Evolutionary conservation across 37 sponge, comb jelly and placozoan species (phyloP).

Genomic region (Halichondria panicea): DNA sequence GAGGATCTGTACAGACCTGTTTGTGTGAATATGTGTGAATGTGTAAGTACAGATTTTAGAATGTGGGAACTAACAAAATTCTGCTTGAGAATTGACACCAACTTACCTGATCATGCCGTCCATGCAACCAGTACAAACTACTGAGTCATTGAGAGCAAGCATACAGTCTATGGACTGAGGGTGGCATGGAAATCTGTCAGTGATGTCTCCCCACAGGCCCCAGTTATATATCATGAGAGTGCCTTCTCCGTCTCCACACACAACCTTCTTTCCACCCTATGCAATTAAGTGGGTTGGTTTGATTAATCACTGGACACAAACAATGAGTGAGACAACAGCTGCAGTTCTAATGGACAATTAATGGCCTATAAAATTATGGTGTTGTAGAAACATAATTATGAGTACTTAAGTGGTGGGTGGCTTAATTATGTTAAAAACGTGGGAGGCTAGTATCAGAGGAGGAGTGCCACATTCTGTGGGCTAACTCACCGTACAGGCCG

Average conservation of each 20-base stretch:
- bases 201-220: slow-evolving; percentile 91
- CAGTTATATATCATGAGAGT: slow-evolving; percentile 76
- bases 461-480: no score
- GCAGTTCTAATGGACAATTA: no score
- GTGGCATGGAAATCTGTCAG: slow-evolving; percentile 75
- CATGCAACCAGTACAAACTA: slow-evolving; percentile 83
- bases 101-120: slow-evolving; percentile 82
- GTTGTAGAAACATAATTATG: no score
- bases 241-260: slow-evolving; percentile 92
- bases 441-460: no score
- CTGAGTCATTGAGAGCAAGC: slow-evolving; percentile 51
- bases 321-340: no score
- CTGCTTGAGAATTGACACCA: neutral
- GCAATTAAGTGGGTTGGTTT: neutral
- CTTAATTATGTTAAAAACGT: no score
- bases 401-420: no score
- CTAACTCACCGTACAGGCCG: no score
- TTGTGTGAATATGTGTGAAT: neutral
- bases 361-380: no score
- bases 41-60: neutral
- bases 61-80: no score
- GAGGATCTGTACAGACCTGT: slow-evolving; percentile 68
- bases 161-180: slow-evolving; percentile 71
- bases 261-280: slow-evolving; percentile 80
- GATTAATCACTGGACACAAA: no score